Base-by-base conservation (phyloP, 2,113 vertebrate genomes). In the Silurus asotus region DNA sequence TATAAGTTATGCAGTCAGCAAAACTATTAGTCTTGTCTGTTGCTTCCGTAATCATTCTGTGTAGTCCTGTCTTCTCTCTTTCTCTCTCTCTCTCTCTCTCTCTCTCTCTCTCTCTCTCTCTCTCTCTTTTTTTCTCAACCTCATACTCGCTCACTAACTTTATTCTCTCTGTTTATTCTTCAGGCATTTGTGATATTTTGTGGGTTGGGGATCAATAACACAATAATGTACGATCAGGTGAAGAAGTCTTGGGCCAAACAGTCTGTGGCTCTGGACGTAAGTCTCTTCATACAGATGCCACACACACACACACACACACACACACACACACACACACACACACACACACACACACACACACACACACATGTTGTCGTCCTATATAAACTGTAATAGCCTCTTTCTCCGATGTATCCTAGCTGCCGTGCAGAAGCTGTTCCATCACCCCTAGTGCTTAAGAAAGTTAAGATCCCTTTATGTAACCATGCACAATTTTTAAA, bases 191-290 rank as follows among this genome's bases (percentile, higher is more conserved):
- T 99, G 92, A 99, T 99, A 94, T 99, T 99, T 90, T 99, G 98
- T 91, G 98, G 98, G 82, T 95, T 99, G 88, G 98, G 98, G 82
- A 99, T 99, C 94, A 99, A 99, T 94, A 99, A 99, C 93, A 99
- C 98, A 72, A 99, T 99, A 93, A 99, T 99, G 98, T 99, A 99
- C 13, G 96, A 98, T 91, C 97, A 99, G 94, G 98, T 99, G 93
- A 99, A 99, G 94, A 99, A 99, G 92, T 99, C 98, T 48, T 99
- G 98, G 97, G 98, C 98, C 87, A 99, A 99, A 90, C 98, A 99
- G 87, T 99, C 98, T 0, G 98, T 99, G 89, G 98, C 98, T 94
- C 95, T 99, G 90, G 98, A 99, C 5, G 98, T 99, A 96, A 94
- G 98, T 86, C 7, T 89, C 53, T 83, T 17, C n/a, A 64, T 5